phyloP scores from a whole-genome alignment of 2,113 vertebrate genomes.

The Microtus pennsylvanicus region DNA sequence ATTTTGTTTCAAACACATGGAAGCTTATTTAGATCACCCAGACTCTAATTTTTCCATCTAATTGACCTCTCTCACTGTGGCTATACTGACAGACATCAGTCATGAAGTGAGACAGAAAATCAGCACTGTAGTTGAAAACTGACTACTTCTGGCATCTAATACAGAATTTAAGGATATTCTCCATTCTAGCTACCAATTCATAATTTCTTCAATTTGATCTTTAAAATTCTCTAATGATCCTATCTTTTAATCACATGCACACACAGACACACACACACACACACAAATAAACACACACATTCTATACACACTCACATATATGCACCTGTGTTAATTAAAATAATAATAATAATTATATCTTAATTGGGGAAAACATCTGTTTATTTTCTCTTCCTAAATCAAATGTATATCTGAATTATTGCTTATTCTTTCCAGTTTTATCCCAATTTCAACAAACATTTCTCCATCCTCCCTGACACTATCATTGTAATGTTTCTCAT shows the following conservation, averaged over 20 bases:
- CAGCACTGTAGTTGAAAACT: background rate
- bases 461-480: background rate
- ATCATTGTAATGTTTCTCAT: background rate
- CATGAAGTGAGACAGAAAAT: background rate
- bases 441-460: background rate
- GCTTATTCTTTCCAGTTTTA: background rate
- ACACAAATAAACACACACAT: background rate
- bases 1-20: background rate
- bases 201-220: background rate
- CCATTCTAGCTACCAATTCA: background rate
- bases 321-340: background rate
- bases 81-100: background rate
- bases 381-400: background rate
- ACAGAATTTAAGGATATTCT: background rate
- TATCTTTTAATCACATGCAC: background rate
- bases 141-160: background rate
- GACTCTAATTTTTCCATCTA: background rate
- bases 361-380: background rate
- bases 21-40: background rate
- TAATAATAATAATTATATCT: background rate
- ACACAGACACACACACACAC: no score
- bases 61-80: rapidly evolving
- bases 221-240: background rate
- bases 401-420: background rate
- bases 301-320: background rate